Evolutionary conservation across 2,113 vertebrate genomes (phyloP).

Genomic region (Aramus guarauna): DNA sequence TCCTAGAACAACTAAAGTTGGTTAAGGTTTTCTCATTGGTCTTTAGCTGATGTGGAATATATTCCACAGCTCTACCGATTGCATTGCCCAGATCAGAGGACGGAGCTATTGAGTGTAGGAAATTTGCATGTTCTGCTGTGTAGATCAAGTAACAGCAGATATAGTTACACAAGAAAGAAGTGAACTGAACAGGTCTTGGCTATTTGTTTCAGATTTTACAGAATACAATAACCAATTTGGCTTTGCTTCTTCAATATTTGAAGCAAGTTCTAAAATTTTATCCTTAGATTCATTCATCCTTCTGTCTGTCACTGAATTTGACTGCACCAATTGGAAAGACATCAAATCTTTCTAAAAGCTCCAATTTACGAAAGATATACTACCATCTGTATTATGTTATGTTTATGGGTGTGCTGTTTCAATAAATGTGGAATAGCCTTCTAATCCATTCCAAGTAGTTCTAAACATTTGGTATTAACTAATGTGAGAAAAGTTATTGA

Average conservation of each 20-base stretch:
- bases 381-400: background rate
- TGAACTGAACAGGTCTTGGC: background rate
- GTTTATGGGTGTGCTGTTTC: background rate
- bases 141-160: background rate
- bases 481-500: background rate
- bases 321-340: background rate
- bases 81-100: background rate
- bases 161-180: background rate
- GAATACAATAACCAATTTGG: background rate
- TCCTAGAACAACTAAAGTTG: background rate
- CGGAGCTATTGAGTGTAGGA: background rate
- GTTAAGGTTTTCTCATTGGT: background rate
- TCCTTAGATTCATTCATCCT: background rate
- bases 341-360: background rate
- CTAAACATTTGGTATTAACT: background rate
- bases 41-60: background rate
- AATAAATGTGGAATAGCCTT: background rate
- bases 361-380: background rate
- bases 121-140: background rate
- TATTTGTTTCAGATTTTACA: background rate
- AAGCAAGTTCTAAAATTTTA: background rate
- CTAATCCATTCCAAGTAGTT: background rate
- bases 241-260: background rate
- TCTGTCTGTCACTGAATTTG: background rate
- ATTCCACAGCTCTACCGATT: background rate